Evolutionary conservation across 2,888 invertebrate genomes (phyloP), one percentile per base, ranked within the genome.

Genomic region (Argyresthia albistria): DNA sequence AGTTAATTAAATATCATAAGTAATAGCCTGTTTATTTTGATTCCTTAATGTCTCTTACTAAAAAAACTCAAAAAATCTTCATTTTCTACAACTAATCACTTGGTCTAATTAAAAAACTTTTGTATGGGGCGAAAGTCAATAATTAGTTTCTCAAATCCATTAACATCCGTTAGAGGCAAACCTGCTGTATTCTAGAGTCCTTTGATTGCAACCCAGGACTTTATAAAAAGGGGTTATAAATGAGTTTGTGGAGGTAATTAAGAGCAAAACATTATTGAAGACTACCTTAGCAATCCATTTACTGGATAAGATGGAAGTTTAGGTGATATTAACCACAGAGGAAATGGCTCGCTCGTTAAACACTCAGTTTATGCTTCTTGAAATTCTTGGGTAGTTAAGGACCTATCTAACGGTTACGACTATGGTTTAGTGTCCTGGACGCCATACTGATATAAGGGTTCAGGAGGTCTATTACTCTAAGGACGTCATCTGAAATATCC

Each of bases 71-170:
- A 11, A 39, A 8, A 39, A 39, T 11, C 9, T 11, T n/a, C 9
- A 8, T 8, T 8, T 11, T n/a, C 3, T 1, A 39, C 3, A 39
- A 39, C n/a, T 39, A 39, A 39, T 39, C 9, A 39, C 12, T 36
- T 14, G 10, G 37, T 42, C 43, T 50, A 50, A 50, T 50, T 50
- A 42, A 50, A 50, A 50, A 50, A 50, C 25, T 50, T 50, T 42
- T 25, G 16, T 43, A 14, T 43, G 8, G 43, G 14, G 15, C 14
- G 14, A 12, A n/a, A 43, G n/a, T 63, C 65, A 65, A 73, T 76
- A 76, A 76, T 76, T 72, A 72, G 62, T 61, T 63, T 60, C 59
- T 63, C 68, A 68, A 72, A 71, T 64, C 67, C 69, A 69, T 71
- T 72, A 67, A 59, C 56, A 46, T 36, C 12, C 15, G 58, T 59